Conservation (phyloP, 2,797 vertebrate genomes). For the Trichosurus vulpecula region DNA sequence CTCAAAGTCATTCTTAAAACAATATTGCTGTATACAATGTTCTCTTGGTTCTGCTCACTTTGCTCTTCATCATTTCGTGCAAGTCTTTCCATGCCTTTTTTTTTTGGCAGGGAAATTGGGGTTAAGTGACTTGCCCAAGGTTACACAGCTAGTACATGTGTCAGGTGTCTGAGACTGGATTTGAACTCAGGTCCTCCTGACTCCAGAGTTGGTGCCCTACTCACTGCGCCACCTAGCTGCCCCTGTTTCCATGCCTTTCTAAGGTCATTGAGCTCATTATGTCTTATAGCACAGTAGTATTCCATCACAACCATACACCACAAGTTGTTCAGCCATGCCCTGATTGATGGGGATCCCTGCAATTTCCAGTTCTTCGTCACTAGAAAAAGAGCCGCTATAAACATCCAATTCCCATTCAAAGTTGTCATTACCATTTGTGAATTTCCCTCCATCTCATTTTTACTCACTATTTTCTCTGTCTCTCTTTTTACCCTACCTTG, state of each 20-base stretch:
- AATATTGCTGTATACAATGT: not conserved
- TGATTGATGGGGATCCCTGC: not conserved
- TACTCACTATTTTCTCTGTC: not conserved
- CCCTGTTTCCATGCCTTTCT: not conserved
- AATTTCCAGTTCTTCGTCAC: not conserved
- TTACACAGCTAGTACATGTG: too few species aligned
- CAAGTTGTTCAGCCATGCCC: not conserved
- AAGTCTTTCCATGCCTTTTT: not conserved
- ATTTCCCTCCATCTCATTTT: too few species aligned
- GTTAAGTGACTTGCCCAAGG: too few species aligned
- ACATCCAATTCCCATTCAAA: not conserved
- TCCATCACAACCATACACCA: not conserved
- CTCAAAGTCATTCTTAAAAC: not conserved
- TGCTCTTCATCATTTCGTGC: not conserved
- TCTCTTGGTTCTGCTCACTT: not conserved
- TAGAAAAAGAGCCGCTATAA: not conserved
- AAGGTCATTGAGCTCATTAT: not conserved
- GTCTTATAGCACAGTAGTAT: not conserved
- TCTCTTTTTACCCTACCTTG: not conserved
- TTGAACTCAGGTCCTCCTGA: too few species aligned
- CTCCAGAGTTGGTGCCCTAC: too few species aligned
- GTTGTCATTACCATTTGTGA: not conserved
- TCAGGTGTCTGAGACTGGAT: too few species aligned
- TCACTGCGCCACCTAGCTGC: too few species aligned
- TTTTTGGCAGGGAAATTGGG: too few species aligned